Conservation (phyloP, 2,888 invertebrate genomes). For the Pristionchus mayeri region DNA sequence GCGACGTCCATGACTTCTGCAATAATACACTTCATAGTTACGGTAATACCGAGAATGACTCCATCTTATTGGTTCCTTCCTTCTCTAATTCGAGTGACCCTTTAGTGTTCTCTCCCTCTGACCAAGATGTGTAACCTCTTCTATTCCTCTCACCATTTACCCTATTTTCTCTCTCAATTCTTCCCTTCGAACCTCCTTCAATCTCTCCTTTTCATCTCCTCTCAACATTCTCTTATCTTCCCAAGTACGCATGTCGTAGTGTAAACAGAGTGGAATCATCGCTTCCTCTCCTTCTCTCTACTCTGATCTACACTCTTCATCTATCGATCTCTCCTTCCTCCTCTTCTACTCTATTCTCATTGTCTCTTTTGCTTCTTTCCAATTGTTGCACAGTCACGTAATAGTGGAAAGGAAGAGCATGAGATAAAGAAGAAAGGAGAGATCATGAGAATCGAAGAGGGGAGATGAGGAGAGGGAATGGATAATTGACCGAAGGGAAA, state of each 20-base stretch:
- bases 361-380: background rate
- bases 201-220: slow-evolving; percentile 4
- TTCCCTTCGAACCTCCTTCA: no score
- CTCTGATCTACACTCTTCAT: background rate
- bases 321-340: slow-evolving; percentile 15
- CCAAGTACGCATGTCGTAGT: background rate
- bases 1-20: background rate
- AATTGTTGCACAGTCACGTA: slow-evolving; percentile 13
- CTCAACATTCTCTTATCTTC: background rate
- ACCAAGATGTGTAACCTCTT: no score
- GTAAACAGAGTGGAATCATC: background rate
- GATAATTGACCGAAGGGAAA: background rate
- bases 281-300: background rate
- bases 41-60: no score
- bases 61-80: no score
- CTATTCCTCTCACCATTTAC: no score
- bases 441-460: background rate
- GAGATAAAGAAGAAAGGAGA: background rate
- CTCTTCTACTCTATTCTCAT: background rate
- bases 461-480: background rate
- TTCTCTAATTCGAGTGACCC: background rate
- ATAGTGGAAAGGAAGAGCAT: slow-evolving; percentile 36
- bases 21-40: background rate
- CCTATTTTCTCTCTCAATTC: background rate
- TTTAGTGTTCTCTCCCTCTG: no score